A percentile compares a stretch with the other conserved stretches of the same genome.
Conservation (phyloP, 2,797 vertebrate species). For the Neosilurus hyrtlii region DNA sequence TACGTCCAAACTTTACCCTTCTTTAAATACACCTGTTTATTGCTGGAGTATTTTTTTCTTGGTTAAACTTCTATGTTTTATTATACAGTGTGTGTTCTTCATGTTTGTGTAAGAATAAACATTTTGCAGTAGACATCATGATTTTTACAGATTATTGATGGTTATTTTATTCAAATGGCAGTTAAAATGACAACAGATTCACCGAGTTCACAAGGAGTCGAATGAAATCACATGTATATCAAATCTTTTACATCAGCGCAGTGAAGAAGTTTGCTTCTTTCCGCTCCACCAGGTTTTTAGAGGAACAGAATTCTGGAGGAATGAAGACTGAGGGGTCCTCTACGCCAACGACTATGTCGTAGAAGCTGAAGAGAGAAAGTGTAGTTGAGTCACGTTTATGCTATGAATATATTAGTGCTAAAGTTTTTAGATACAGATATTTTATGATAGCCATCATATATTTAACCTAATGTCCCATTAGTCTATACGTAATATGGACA, state of each 20-base stretch:
- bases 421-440: not conserved
- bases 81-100: conserved; percentile 36
- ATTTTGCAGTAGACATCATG: conserved; percentile 40
- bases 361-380: conserved; percentile 45
- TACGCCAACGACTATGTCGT: conserved; percentile 53
- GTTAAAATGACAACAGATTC: not conserved
- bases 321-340: conserved; percentile 55
- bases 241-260: conserved; percentile 31
- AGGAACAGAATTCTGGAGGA: conserved; percentile 57
- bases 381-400: not conserved
- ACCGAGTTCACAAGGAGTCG: not conserved
- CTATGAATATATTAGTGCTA: not conserved
- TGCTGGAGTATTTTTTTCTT: conserved; percentile 20
- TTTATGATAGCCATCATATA: not conserved
- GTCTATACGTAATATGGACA: not conserved
- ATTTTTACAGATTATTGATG: conserved; percentile 1
- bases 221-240: not conserved
- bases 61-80: conserved; percentile 37
- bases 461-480: not conserved
- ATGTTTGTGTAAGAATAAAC: conserved; percentile 51
- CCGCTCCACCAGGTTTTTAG: conserved; percentile 18
- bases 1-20: conserved; percentile 19
- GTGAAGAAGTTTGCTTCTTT: conserved; percentile 42
- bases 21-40: conserved; percentile 17
- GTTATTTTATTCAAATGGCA: conserved; percentile 36